Conservation (phyloP, 2,888 invertebrate species). For the Amphimallon solstitiale region DNA sequence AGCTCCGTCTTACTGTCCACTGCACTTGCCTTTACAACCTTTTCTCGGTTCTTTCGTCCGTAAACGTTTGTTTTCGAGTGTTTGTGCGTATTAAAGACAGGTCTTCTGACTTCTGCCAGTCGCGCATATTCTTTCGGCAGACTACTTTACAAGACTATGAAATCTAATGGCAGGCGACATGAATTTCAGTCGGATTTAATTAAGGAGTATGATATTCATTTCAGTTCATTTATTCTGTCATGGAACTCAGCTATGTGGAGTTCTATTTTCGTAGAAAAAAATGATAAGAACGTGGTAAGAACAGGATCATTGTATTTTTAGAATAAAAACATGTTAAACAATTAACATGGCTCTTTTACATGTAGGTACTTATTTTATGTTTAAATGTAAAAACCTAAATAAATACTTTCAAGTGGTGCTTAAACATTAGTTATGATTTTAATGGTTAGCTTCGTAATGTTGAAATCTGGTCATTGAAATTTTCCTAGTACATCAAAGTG, state of each 20-base stretch:
- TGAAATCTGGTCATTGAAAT: too few relatives aligned
- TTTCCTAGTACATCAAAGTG: too few relatives aligned
- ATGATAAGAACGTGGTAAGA: too few relatives aligned
- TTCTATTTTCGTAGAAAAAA: too few relatives aligned
- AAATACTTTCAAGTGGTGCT: too few relatives aligned
- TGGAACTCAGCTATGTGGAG: not conserved
- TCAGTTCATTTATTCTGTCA: not conserved
- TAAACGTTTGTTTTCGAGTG: slow-evolving; percentile 13
- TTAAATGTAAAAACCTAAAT: too few relatives aligned
- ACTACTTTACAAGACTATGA: not conserved
- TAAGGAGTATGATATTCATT: slow-evolving; percentile 7
- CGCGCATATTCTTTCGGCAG: not conserved
- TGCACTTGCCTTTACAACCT: slow-evolving; percentile 36
- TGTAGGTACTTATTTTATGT: too few relatives aligned
- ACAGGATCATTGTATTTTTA: too few relatives aligned
- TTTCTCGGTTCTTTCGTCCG: not conserved
- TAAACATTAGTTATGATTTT: too few relatives aligned
- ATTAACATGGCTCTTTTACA: too few relatives aligned
- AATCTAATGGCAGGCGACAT: not conserved
- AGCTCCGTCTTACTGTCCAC: slow-evolving; percentile 42
- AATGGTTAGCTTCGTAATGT: too few relatives aligned
- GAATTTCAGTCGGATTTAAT: slow-evolving; percentile 15
- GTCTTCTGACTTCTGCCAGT: slow-evolving; percentile 1
- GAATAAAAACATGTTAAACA: too few relatives aligned
- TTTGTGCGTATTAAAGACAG: slow-evolving; percentile 11